A percentile compares a stretch with the other conserved stretches of the same genome.
Conservation (phyloP, 2,113 vertebrate species). For the Carassius gibelio region DNA sequence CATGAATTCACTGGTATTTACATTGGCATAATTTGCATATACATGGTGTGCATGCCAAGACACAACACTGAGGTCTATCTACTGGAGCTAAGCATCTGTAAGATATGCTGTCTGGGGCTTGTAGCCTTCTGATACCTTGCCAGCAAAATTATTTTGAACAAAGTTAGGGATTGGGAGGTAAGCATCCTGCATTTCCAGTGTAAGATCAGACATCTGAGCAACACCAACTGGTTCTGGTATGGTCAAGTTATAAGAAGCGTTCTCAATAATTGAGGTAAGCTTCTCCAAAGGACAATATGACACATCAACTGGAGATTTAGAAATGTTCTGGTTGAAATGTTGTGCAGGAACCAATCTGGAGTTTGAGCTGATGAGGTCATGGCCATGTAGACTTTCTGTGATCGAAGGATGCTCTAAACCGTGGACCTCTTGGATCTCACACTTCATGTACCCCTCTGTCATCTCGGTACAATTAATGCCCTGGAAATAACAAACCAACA, state of each 20-base stretch:
- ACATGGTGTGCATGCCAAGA: neutral
- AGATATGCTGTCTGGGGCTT: neutral
- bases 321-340: neutral
- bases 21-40: neutral
- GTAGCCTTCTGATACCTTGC: neutral
- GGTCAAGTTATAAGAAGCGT: constrained; percentile 28
- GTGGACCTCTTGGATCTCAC: constrained; percentile 14
- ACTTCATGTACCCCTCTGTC: neutral
- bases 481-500: neutral
- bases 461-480: neutral
- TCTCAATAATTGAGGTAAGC: constrained; percentile 4
- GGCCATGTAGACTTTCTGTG: neutral
- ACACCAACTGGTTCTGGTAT: neutral
- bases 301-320: neutral
- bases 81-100: neutral
- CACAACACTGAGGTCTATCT: neutral
- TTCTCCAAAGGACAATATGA: neutral
- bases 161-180: neutral
- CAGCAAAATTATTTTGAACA: neutral
- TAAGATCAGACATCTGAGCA: neutral
- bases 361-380: neutral
- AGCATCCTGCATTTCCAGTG: constrained; percentile 9
- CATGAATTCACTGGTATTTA: neutral
- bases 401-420: neutral
- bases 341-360: neutral